Percentiles rank a stretch among this genome's conserved stretches.
Conservation (phyloP, 2,888 invertebrate genomes). For the Synanthedon formicaeformis region DNA sequence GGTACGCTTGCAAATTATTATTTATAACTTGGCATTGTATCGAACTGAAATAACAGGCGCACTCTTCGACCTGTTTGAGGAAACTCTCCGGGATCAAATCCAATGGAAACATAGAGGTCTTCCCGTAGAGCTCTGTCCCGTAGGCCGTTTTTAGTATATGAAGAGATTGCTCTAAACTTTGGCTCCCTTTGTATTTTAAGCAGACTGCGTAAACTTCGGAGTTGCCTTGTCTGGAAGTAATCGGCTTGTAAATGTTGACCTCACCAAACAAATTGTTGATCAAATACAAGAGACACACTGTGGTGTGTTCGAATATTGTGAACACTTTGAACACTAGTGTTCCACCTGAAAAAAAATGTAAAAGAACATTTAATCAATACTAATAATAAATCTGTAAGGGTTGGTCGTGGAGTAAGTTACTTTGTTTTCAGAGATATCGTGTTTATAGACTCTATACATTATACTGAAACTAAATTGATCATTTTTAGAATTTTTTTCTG, state of each 20-base stretch:
- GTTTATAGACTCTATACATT: no score
- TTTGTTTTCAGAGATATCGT: no score
- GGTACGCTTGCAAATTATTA: slow-evolving; percentile 74
- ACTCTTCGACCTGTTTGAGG: slow-evolving; percentile 73
- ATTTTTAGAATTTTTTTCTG: no score
- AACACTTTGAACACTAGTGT: slow-evolving; percentile 89
- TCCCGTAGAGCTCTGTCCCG: slow-evolving; percentile 43
- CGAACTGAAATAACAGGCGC: slow-evolving; percentile 75
- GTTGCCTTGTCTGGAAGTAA: slow-evolving; percentile 94
- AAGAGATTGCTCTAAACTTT: slow-evolving; percentile 46
- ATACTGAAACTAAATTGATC: no score
- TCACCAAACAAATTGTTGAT: slow-evolving; percentile 79
- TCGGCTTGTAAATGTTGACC: slow-evolving; percentile 87
- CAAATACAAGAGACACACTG: slow-evolving; percentile 82
- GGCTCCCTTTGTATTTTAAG: slow-evolving; percentile 67
- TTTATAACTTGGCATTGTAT: slow-evolving; percentile 77
- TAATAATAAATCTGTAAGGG: no score
- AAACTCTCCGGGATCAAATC: slow-evolving; percentile 73
- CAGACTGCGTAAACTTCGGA: slow-evolving; percentile 92
- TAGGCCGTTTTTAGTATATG: slow-evolving; percentile 50
- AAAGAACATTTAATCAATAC: no score
- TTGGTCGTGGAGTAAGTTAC: no score
- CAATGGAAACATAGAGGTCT: slow-evolving; percentile 70
- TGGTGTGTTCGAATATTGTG: slow-evolving; percentile 87
- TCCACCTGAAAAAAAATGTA: slow-evolving; percentile 71